phyloP scores from a whole-genome alignment of 2,797 vertebrate species.

The Hippocampus kuda region DNA sequence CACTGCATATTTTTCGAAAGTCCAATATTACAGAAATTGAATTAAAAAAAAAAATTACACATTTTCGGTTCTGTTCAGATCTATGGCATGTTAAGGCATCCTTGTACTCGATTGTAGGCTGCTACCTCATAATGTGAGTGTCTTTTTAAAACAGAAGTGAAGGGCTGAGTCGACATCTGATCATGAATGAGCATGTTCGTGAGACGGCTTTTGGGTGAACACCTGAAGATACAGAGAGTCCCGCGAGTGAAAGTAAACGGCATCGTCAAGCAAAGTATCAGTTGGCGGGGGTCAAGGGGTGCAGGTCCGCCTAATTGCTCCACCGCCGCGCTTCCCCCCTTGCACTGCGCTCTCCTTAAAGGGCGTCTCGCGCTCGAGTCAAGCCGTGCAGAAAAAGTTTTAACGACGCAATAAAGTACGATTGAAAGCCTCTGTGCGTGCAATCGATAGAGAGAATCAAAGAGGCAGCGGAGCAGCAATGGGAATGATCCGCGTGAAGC shows the following conservation, averaged over 20 bases:
- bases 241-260: conserved; percentile 8
- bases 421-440: conserved; percentile 5
- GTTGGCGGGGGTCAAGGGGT: conserved; percentile 29
- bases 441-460: conserved; percentile 46
- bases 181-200: neutral
- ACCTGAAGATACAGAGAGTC: neutral
- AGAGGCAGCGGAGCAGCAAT: conserved; percentile 18
- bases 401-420: conserved; percentile 30
- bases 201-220: neutral
- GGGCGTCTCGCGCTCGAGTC: conserved; percentile 30
- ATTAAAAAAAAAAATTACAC: no score
- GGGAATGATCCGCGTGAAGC: conserved; percentile 21
- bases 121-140: neutral
- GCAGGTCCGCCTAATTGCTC: conserved; percentile 43
- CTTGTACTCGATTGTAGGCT: no score
- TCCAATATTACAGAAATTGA: no score
- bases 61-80: no score
- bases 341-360: conserved; percentile 28
- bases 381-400: conserved; percentile 31
- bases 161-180: neutral
- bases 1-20: no score
- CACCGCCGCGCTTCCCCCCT: conserved; percentile 22
- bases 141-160: neutral
- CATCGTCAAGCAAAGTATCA: conserved; percentile 21
- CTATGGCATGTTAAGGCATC: no score